Conservation (phyloP, 2,888 invertebrate species). For the Tetragonula carbonaria region DNA sequence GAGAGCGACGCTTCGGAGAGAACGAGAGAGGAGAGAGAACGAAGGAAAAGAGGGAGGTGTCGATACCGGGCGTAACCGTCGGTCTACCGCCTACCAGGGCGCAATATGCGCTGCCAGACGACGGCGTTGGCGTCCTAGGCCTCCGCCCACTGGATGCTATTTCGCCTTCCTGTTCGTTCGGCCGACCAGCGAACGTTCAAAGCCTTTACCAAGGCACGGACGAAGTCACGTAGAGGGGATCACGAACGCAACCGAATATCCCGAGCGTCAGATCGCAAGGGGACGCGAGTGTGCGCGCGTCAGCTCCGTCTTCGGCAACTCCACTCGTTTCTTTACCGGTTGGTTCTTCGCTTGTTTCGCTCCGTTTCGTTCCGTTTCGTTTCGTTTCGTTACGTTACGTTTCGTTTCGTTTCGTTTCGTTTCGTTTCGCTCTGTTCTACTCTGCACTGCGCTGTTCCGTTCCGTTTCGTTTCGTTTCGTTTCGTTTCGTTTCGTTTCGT, state of each 20-base stretch:
- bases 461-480: too few species aligned
- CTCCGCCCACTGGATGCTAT: conserved; percentile 49
- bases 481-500: too few species aligned
- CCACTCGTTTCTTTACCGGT: background rate
- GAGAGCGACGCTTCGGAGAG: background rate
- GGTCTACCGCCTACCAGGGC: conserved; percentile 55
- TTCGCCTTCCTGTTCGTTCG: conserved; percentile 38
- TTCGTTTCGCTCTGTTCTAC: too few species aligned
- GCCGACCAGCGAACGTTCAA: conserved; percentile 29
- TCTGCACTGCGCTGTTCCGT: too few species aligned
- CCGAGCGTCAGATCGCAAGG: conserved; percentile 76
- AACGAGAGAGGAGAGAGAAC: background rate
- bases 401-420: too few species aligned
- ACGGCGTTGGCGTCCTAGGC: conserved; percentile 51
- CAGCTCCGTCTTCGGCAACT: conserved; percentile 44
- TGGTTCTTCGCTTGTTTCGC: background rate
- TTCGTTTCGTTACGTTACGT: background rate
- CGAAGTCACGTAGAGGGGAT: conserved; percentile 44
- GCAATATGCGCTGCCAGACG: conserved; percentile 24
- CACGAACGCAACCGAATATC: conserved; percentile 14
- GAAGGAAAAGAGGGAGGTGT: conserved; percentile 47
- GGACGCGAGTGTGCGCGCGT: conserved; percentile 79
- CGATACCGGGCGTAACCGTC: conserved; percentile 64
- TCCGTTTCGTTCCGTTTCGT: background rate
- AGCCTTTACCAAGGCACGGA: conserved; percentile 24